Percentiles rank a stretch among this genome's conserved stretches.
Conservation (phyloP, 2,888 invertebrate species). For the Ectropis crepuscularia region DNA sequence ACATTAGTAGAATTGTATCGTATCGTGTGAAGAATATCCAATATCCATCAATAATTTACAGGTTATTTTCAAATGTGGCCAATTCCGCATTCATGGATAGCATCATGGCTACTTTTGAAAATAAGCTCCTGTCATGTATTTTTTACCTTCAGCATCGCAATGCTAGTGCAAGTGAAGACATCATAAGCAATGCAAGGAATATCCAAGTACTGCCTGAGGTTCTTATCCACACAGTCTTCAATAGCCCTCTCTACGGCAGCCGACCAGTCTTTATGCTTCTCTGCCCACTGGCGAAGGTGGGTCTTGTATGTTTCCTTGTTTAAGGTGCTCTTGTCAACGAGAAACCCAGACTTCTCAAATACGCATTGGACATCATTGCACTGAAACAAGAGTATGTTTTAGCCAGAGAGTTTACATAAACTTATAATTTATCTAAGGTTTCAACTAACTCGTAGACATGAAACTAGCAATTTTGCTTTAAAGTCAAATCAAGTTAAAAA, state of each 20-base stretch:
- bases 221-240: slow-evolving; percentile 69
- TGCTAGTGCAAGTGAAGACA: slow-evolving; percentile 76
- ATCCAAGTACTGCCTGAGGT: slow-evolving; percentile 69
- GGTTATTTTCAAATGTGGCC: too few species aligned
- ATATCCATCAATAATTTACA: too few species aligned
- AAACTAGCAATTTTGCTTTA: too few species aligned
- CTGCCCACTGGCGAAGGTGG: slow-evolving; percentile 67
- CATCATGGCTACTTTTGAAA: neutral
- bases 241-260: slow-evolving; percentile 68
- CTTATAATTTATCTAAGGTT: too few species aligned
- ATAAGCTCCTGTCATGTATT: neutral
- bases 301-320: slow-evolving; percentile 68
- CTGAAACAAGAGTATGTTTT: slow-evolving; percentile 46
- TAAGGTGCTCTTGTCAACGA: slow-evolving; percentile 62
- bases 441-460: too few species aligned
- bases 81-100: neutral
- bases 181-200: slow-evolving; percentile 74
- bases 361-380: slow-evolving; percentile 76
- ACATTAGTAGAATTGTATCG: too few species aligned
- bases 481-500: too few species aligned
- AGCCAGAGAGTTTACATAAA: too few species aligned
- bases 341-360: slow-evolving; percentile 75
- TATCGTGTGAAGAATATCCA: too few species aligned
- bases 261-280: slow-evolving; percentile 64
- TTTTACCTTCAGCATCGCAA: slow-evolving; percentile 75